Evolutionary conservation across 2,888 invertebrate genomes (phyloP), one percentile per base, ranked within the genome.

Genomic region (Drosophila monieri): DNA sequence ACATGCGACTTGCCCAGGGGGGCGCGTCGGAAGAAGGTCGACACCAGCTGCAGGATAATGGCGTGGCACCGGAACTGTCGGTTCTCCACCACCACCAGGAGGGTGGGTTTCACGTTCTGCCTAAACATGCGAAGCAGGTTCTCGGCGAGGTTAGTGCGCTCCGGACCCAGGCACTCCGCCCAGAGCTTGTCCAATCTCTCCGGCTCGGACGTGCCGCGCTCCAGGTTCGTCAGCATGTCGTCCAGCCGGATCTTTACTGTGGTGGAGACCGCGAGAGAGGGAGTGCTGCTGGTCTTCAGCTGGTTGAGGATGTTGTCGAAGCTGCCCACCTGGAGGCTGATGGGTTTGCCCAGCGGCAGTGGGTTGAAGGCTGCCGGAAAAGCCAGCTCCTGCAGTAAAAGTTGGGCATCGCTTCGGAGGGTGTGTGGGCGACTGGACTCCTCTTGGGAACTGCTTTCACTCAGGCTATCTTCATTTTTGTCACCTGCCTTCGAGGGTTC

Each of bases 51-150:
- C 9, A 77, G 14, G 10, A 72, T 23, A 8, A 72, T 14, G 2
- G 55, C 14, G 35, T 77, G 77, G 30, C 77, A 77, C 5, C 35
- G 35, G 25, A 62, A 68, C 1, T 47, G 30, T 0, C 44, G 54
- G 3, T 27, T 48, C 3, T 58, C 75, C 9, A 68, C 25, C 2
- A 58, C 21, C 0, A 77, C 48, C 6, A 39, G 25, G 9, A 64
- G 3, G 0, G 54, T 39, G 9, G 77, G 66, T 30, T 30, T 35
- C 5, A 58, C 32, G 49, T 72, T 74, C 3, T 57, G 6, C 2
- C 21, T 25, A 5, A 73, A 76, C 35, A 55, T 1, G 1, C 9
- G 18, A 1, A 55, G 9, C 9, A 56, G 4, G 0, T 8, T 3
- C 0, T 43, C 41, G n/a, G n/a, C 6, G 4, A 35, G 1, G 0